Conservation (phyloP, 2,113 vertebrate genomes). For the Aix galericulata region DNA sequence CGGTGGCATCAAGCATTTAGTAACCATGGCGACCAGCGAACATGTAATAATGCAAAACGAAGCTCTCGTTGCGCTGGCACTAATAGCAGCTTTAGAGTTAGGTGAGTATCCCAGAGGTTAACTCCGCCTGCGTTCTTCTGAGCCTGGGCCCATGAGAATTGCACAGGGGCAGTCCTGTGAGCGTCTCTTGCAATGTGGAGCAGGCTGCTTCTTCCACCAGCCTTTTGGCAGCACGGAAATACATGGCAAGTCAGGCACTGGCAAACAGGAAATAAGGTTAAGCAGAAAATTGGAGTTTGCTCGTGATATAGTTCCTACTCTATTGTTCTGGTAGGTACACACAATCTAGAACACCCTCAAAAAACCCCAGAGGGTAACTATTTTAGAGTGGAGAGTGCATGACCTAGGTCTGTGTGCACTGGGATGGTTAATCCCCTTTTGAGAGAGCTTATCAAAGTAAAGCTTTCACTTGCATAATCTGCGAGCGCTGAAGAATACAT, state of each 20-base stretch:
- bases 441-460: not conserved
- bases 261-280: not conserved
- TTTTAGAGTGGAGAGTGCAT: not conserved
- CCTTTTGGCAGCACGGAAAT: not conserved
- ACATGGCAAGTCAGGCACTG: fast-evolving
- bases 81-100: constrained; percentile 93
- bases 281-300: not conserved
- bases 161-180: fast-evolving
- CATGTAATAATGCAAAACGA: constrained; percentile 99
- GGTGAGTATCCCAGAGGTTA: constrained; percentile 81
- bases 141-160: not conserved
- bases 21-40: constrained; percentile 97
- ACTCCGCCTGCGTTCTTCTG: not conserved
- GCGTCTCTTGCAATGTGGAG: not conserved
- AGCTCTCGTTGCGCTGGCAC: constrained; percentile 95
- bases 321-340: not conserved
- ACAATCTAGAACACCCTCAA: not conserved
- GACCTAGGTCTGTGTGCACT: not conserved
- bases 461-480: not conserved
- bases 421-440: not conserved
- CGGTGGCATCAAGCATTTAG: constrained; percentile 93
- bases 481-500: not conserved
- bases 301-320: not conserved
- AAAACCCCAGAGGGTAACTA: not conserved
- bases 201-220: not conserved